Base-by-base conservation (phyloP, 1,140 invertebrate genomes). In the Meloidogyne exigua region DNA sequence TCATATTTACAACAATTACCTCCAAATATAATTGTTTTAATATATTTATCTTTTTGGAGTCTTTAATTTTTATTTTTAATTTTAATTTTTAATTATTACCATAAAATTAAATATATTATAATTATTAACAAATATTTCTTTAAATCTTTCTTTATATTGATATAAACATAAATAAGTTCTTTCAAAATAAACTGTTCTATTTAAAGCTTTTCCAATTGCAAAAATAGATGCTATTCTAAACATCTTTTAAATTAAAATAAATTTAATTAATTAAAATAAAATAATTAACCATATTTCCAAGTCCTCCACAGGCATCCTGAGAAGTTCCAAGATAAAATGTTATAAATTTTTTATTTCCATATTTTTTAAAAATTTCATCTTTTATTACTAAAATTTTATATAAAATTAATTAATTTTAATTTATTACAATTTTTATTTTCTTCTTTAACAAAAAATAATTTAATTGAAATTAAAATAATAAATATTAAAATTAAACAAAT, bases 231-330 rank as follows among this genome's bases (percentile, higher is more conserved):
- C 49, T 57, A n/a, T 57, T 57, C 49, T 57, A 18, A 18, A 57
- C 49, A 57, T 57, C 49, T 57, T 57, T 15, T 7, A 15, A 44
- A 49, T 18, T 44, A 15, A 44, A n/a, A 3, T 18, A n/a, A n/a
- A n/a, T 57, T 57, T 18, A 49, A 18, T 57, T 57, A n/a, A 49
- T 18, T 49, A 18, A 49, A 18, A 49, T 18, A 15, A n/a, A 57
- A n/a, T 57, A 57, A n/a, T 32, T n/a, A 57, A 57, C 49, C 49
- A 57, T 57, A 57, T 57, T 57, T n/a, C 49, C 49, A 57, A 57
- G 49, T n/a, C 49, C 49, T n/a, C 49, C 49, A n/a, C 49, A 57
- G 7, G 18, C 18, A 57, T 57, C 49, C 21, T 57, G 49, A n/a
- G 49, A 57, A 9, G 49, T 57, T n/a, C 18, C 18, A n/a, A 57